Evolutionary conservation across 2,888 invertebrate species (phyloP).

Genomic region (Rhagonycha fulva): DNA sequence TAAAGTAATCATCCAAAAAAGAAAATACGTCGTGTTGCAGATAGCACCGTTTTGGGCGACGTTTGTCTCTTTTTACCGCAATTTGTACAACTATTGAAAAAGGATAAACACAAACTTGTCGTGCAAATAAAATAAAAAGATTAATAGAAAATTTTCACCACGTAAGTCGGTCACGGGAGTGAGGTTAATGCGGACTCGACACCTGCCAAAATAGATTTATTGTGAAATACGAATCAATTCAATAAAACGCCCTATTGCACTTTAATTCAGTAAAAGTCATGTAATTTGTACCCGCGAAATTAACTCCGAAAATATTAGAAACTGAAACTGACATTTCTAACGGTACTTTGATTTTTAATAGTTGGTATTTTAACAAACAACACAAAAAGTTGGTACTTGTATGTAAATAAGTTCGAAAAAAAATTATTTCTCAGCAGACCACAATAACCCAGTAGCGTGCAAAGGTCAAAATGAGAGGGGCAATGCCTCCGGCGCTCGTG

Average conservation of each 20-base stretch:
- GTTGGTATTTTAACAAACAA: background rate
- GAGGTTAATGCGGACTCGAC: background rate
- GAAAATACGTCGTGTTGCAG: background rate
- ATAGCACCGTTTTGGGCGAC: background rate
- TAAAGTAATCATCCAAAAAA: background rate
- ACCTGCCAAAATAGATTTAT: slow-evolving; percentile 6
- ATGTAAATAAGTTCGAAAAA: background rate
- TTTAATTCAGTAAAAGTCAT: background rate
- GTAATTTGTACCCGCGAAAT: background rate
- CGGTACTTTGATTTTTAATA: background rate
- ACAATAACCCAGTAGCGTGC: no score
- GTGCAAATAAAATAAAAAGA: background rate
- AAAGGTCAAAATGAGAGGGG: no score
- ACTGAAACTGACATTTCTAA: background rate
- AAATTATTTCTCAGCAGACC: no score
- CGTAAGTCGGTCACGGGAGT: background rate
- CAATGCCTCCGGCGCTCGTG: no score
- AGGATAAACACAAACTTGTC: background rate
- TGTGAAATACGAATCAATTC: background rate
- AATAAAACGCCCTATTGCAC: no score
- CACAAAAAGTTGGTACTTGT: background rate
- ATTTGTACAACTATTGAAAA: background rate
- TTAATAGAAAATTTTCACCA: background rate
- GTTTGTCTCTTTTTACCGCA: background rate
- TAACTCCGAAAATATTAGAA: background rate